These are phyloP conservation scores for Thecophora atra DNA, from an alignment of 2,888 invertebrate genomes.

Conservation along the genomic window DNA sequence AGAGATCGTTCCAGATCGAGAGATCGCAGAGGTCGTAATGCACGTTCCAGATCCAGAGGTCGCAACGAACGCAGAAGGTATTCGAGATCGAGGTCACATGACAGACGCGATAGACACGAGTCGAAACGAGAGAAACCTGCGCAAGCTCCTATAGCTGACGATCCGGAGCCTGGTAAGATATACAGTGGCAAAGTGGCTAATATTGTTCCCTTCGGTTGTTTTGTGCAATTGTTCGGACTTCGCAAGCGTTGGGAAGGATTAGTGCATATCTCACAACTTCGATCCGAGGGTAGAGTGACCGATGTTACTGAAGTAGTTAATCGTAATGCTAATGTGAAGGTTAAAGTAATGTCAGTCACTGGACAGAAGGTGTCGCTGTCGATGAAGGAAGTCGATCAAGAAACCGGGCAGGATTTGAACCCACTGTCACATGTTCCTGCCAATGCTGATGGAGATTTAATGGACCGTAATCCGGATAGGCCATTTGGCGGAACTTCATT, in stretches of 20 bases:
- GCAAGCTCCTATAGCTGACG: conserved; percentile 70
- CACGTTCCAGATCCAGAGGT: conserved; percentile 48
- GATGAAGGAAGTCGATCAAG: conserved; percentile 98
- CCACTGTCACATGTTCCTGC: conserved; percentile 78
- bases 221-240: conserved; percentile 93
- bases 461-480: conserved; percentile 90
- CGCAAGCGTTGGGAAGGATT: conserved; percentile 92
- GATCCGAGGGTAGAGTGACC: conserved; percentile 92
- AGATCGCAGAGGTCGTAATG: conserved; percentile 55
- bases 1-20: conserved; percentile 48
- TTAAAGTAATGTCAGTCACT: conserved; percentile 91
- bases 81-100: conserved; percentile 51
- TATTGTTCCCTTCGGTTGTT: conserved; percentile 97
- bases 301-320: conserved; percentile 93
- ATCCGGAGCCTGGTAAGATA: conserved; percentile 84
- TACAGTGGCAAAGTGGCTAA: conserved; percentile 94
- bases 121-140: conserved; percentile 55
- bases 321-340: conserved; percentile 88
- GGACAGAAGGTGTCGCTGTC: conserved; percentile 95
- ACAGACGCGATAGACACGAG: conserved; percentile 53
- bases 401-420: conserved; percentile 92
- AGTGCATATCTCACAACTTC: conserved; percentile 94
- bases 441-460: conserved; percentile 64
- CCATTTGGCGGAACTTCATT: conserved; percentile 75
- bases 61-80: conserved; percentile 46